Evolutionary conservation across 2,888 invertebrate species (phyloP).

Genomic region (Trilocha varians): DNA sequence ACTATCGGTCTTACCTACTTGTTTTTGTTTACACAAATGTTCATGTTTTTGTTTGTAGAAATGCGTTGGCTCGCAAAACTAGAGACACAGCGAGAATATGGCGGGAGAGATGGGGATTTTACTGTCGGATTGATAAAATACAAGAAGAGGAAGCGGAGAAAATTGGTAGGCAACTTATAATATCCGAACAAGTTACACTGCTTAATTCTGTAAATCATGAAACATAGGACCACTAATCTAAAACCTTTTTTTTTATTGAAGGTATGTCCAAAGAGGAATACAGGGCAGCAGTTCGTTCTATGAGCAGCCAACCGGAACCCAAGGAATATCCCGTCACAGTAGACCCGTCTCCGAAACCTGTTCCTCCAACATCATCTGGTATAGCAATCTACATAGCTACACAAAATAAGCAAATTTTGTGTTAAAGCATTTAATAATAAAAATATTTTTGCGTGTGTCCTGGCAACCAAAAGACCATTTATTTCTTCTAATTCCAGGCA

Average conservation of each 20-base stretch:
- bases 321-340: constrained; percentile 41
- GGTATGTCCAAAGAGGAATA: constrained; percentile 54
- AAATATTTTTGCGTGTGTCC: no score
- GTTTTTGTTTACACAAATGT: background rate
- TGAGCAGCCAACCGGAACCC: constrained; percentile 46
- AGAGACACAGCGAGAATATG: constrained; percentile 48
- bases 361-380: constrained; percentile 56
- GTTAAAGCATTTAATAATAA: background rate
- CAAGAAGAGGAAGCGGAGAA: constrained; percentile 57
- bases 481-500: constrained; percentile 25
- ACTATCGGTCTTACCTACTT: background rate
- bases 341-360: constrained; percentile 45
- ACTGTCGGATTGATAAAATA: constrained; percentile 39
- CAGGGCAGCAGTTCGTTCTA: constrained; percentile 39
- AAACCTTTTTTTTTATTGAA: constrained; percentile 12
- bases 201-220: background rate
- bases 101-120: constrained; percentile 57
- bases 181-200: no score
- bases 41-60: constrained; percentile 21
- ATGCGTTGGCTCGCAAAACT: constrained; percentile 43
- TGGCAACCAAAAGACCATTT: no score
- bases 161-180: no score
- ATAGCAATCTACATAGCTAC: no score
- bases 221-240: background rate
- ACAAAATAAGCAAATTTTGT: background rate